phyloP scores from a whole-genome alignment of 1,140 invertebrate genomes.

The Drosophila kepulauana region DNA sequence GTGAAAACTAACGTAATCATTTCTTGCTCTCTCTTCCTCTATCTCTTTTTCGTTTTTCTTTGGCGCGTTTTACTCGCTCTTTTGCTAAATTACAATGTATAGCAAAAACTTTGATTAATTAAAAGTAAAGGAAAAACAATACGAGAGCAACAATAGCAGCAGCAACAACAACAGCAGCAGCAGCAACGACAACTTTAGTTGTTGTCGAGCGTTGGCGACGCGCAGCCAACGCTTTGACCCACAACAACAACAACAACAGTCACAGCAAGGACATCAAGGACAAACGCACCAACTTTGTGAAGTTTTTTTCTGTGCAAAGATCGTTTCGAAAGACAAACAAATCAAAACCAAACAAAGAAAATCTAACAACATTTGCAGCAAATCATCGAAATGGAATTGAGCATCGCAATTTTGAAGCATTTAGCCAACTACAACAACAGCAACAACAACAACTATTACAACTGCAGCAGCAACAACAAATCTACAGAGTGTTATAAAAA shows the following conservation, averaged over 20 bases:
- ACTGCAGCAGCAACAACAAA: constrained; percentile 26
- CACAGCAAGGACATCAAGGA: constrained; percentile 5
- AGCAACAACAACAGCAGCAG: constrained; percentile 25
- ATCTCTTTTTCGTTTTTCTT: constrained; percentile 36
- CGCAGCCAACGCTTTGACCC: neutral
- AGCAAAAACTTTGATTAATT: constrained; percentile 78
- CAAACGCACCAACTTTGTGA: constrained; percentile 18
- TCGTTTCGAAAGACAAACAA: constrained; percentile 7
- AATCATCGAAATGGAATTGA: constrained; percentile 79
- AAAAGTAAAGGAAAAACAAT: constrained; percentile 62
- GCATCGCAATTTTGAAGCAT: constrained; percentile 66
- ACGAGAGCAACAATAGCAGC: constrained; percentile 31
- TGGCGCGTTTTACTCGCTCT: constrained; percentile 1
- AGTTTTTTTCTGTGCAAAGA: constrained; percentile 17
- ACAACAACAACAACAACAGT: constrained; percentile 29
- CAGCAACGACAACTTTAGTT: constrained; percentile 22
- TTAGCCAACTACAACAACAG: constrained; percentile 55
- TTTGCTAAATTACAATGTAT: constrained; percentile 59
- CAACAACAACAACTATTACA: constrained; percentile 44
- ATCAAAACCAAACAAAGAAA: constrained; percentile 7
- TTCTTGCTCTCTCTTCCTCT: constrained; percentile 52
- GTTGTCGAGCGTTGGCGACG: constrained; percentile 6
- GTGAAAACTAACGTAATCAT: constrained; percentile 76
- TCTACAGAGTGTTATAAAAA: constrained; percentile 24
- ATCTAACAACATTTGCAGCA: constrained; percentile 42